phyloP scores from a whole-genome alignment of 35 echinoderm and acorn worm species.

The Lytechinus pictus region DNA sequence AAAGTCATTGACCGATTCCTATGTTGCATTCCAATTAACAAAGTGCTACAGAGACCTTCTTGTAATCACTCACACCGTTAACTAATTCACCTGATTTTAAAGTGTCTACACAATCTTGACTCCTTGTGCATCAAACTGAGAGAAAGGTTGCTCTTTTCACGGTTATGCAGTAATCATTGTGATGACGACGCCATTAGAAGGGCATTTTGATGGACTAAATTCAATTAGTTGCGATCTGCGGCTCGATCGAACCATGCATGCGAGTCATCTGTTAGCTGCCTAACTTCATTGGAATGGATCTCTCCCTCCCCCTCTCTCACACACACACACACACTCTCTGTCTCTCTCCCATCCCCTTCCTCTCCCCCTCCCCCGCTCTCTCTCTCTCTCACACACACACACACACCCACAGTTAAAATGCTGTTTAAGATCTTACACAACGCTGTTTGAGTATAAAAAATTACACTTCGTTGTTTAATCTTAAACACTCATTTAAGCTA shows the following conservation, averaged over 20 bases:
- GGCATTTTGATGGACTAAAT: constrained; percentile 1
- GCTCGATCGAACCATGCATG: neutral
- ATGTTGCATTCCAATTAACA: neutral
- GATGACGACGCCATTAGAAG: neutral
- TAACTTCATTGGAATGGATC: neutral
- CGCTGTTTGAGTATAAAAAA: too few relatives aligned
- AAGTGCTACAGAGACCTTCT: neutral
- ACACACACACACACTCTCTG: too few relatives aligned
- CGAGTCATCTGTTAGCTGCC: neutral
- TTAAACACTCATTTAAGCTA: too few relatives aligned
- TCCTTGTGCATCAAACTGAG: neutral
- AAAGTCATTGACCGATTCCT: neutral
- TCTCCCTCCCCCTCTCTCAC: neutral
- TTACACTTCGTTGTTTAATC: too few relatives aligned
- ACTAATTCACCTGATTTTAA: neutral
- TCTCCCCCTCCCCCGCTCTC: too few relatives aligned
- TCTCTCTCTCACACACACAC: too few relatives aligned
- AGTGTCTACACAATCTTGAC: neutral
- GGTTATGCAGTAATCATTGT: neutral
- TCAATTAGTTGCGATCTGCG: neutral
- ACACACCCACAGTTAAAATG: too few relatives aligned
- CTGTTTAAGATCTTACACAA: too few relatives aligned
- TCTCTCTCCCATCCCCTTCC: too few relatives aligned
- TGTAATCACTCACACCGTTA: neutral
- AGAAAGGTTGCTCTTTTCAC: neutral